Evolutionary conservation across 2,113 vertebrate genomes (phyloP).

Genomic region (Mesitornis unicolor): DNA sequence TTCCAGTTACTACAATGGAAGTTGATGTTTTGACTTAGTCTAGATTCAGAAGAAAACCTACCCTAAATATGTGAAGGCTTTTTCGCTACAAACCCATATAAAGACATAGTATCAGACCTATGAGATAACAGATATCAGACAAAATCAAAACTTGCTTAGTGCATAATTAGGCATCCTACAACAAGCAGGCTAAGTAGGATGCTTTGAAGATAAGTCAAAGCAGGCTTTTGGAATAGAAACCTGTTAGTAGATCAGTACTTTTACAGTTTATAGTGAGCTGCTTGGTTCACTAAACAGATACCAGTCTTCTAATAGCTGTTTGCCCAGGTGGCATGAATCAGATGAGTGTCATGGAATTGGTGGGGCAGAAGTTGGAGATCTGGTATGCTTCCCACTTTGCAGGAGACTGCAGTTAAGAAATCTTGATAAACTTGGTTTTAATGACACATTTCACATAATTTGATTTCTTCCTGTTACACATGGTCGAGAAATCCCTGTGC

Average conservation of each 20-base stretch:
- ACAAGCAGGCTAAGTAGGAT: background rate
- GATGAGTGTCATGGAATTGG: background rate
- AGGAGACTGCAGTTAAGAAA: background rate
- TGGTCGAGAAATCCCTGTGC: background rate
- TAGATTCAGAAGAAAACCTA: background rate
- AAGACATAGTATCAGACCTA: background rate
- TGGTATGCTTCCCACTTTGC: background rate
- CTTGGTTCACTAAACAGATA: conserved; percentile 6
- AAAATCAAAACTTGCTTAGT: background rate
- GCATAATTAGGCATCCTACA: background rate
- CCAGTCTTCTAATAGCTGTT: background rate
- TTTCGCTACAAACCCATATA: background rate
- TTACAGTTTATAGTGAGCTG: background rate
- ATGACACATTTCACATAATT: background rate
- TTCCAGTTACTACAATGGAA: background rate
- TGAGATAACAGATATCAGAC: background rate
- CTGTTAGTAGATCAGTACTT: background rate
- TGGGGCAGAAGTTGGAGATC: background rate
- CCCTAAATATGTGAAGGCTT: background rate
- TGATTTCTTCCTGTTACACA: background rate
- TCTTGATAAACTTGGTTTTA: background rate
- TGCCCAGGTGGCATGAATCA: background rate
- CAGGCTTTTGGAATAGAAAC: background rate
- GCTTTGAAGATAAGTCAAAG: background rate
- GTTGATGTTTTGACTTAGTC: background rate